Evolutionary conservation across 64 coral and sea anemone species (phyloP), one percentile per base, ranked within the genome.

Genomic region (Pachyseris speciosa): DNA sequence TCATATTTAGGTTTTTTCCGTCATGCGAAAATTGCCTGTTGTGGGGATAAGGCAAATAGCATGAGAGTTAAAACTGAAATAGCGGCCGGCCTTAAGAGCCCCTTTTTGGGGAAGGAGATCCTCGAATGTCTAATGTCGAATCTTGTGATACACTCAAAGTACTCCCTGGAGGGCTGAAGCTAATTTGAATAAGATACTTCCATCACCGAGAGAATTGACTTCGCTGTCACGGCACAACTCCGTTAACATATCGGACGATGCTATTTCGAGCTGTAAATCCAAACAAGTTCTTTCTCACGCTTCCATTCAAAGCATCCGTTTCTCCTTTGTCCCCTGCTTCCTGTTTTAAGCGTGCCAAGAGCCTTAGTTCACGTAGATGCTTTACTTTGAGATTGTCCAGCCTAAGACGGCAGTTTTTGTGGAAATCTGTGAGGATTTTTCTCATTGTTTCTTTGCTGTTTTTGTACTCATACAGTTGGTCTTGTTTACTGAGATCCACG

Each of bases 401-500:
- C n/a, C 68, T 86, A 0, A 48, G 19, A 8, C 71, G 41, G 73
- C 95, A 98, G 43, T 87, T 98, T 24, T 55, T 75, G 22, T 98
- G 84, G 63, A 94, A 98, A 13, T 91, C 92, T 69, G 69, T 40
- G 2, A 98, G 52, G 16, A 98, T 88, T 31, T 29, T 78, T 31
- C 79, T 52, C 87, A 98, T 94, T 4, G 86, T 64, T 34, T 94
- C 86, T 64, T 87, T 90, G 44, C 77, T 94, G 57, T 90, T 80
- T 12, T 51, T 67, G 57, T 94, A 90, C 12, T 63, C 70, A 20
- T 66, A 41, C 3, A 76, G 38, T 17, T 15, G 67, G 15, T 94
- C 55, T 34, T 90, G 16, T 19, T 74, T 94, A 6, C 19, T 52
- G 57, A 37, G 29, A 72, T 74, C 67, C 31, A 75, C 72, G n/a